Base-by-base conservation (phyloP, 2,888 invertebrate species). In the Melanophora roralis region DNA sequence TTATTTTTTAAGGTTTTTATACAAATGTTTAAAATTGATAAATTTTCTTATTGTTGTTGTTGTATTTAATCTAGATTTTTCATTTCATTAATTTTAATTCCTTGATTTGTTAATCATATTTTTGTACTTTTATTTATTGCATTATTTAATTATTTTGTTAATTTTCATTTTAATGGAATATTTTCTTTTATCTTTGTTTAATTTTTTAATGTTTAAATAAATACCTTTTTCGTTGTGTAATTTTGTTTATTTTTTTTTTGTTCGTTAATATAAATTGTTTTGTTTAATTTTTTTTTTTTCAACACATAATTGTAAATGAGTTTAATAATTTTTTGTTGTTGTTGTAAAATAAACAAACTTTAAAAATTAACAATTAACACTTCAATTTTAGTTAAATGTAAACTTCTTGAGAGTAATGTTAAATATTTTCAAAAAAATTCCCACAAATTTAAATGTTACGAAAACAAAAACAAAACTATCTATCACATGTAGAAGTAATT, bases 351-450 rank as follows among this genome's bases (percentile, higher is more conserved):
- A 34, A 67, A 57, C 14, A 38, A n/a, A 47, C 9, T 49, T 69
- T 36, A 55, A 36, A 43, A 69, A 69, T 74, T 78, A 45, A 16
- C 65, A 71, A 75, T 79, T 79, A 75, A 71, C 79, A 79, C 79
- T 79, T 79, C 75, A 75, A 32, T 71, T 75, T 55, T 21, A 55
- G n/a, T 40, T 34, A 21, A 45, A 36, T 55, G 16, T 21, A 9
- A 67, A 40, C n/a, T 47, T 60, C 60, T 19, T 47, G 45, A 16
- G 53, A 21, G 14, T 40, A 23, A 36, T 73, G 59, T 6, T 68
- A 6, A 27, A 27, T n/a, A n/a, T n/a, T n/a, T 75, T 79, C 73
- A 62, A 68, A 78, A 68, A 67, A 57, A n/a, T 62, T 77, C 49
- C 43, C 40, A 36, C 45, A 23, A 21, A n/a, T n/a, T n/a, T 45